Evolutionary conservation across 2,888 invertebrate species (phyloP).

Genomic region (Trissolcus brochymenae): DNA sequence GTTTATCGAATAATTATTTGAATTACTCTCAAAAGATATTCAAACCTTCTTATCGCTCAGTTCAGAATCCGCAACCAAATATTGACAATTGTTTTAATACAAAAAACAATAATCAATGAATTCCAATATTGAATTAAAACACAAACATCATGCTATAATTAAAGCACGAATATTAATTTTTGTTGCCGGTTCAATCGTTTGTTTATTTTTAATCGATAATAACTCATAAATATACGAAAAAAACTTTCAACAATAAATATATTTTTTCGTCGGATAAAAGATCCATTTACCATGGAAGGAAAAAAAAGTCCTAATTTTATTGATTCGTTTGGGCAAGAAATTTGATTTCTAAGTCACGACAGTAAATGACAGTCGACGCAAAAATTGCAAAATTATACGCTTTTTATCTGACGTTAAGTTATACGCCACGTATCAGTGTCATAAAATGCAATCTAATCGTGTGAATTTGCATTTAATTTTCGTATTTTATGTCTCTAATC

Average conservation of each 20-base stretch:
- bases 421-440: conserved; percentile 20
- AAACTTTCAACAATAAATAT: too few relatives aligned
- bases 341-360: conserved; percentile 3
- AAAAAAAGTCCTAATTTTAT: too few relatives aligned
- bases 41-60: conserved; percentile 28
- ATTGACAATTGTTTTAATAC: conserved; percentile 31
- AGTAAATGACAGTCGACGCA: conserved; percentile 1
- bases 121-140: background rate
- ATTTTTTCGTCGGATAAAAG: too few relatives aligned
- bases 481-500: conserved; percentile 1
- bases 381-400: conserved; percentile 25
- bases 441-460: conserved; percentile 28
- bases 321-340: too few relatives aligned
- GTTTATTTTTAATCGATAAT: too few relatives aligned
- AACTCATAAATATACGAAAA: too few relatives aligned
- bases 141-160: background rate
- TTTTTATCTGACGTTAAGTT: conserved; percentile 28
- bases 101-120: conserved; percentile 33
- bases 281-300: too few relatives aligned
- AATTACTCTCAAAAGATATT: conserved; percentile 25
- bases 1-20: conserved; percentile 32
- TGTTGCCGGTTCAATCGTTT: too few relatives aligned
- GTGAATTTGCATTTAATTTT: conserved; percentile 6
- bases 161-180: too few relatives aligned
- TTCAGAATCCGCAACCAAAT: conserved; percentile 30